phyloP scores from a whole-genome alignment of 1,140 invertebrate species.

The Hylyphantes graminicola region DNA sequence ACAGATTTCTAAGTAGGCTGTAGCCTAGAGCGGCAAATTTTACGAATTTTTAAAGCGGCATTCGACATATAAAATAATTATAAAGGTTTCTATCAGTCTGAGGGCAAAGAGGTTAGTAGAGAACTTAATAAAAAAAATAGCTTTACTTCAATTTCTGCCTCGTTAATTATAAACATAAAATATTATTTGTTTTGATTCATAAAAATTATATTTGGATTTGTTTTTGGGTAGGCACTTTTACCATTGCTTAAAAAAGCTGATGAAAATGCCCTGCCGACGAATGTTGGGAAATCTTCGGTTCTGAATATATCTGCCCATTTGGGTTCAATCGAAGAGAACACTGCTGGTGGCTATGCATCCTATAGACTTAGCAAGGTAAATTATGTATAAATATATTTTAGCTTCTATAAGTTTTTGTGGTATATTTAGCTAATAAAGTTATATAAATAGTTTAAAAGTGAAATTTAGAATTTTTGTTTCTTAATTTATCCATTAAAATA shows the following conservation, averaged over 20 bases:
- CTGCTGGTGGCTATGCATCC: conserved; percentile 32
- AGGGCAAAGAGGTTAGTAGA: too few relatives aligned
- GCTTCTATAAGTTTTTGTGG: too few relatives aligned
- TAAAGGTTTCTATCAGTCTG: too few relatives aligned
- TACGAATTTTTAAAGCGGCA: too few relatives aligned
- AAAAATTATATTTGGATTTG: not conserved
- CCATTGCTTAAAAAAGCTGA: conserved; percentile 36
- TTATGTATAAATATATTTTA: not conserved
- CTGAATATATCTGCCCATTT: conserved; percentile 50
- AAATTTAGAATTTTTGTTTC: not conserved
- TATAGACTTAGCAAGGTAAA: conserved; percentile 45
- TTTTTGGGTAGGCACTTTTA: conserved; percentile 28
- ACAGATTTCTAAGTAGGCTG: too few relatives aligned
- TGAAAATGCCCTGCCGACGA: conserved; percentile 24
- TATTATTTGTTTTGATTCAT: not conserved
- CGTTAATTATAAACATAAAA: not conserved
- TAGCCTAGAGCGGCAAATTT: too few relatives aligned
- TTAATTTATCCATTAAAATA: not conserved
- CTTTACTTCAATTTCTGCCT: not conserved
- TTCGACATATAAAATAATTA: too few relatives aligned
- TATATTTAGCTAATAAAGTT: too few relatives aligned
- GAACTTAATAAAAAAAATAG: too few relatives aligned
- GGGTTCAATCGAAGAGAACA: conserved; percentile 46
- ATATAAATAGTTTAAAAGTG: not conserved
- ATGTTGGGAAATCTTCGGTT: conserved; percentile 44